Conservation (phyloP, 1,140 invertebrate species). For the Spodoptera litura region DNA sequence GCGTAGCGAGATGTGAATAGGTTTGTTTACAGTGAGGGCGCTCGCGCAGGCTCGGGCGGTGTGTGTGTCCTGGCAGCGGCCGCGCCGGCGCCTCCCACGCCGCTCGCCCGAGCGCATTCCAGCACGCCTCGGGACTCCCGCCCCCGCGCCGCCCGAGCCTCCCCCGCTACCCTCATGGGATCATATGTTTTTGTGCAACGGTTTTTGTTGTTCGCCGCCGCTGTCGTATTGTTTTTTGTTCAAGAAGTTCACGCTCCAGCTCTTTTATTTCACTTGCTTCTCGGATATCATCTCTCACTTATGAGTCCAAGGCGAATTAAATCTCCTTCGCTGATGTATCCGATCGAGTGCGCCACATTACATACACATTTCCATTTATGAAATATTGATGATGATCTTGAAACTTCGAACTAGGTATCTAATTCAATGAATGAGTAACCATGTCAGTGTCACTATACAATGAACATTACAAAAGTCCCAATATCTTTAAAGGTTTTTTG, state of each 20-base stretch:
- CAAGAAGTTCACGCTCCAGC: slow-evolving; percentile 80
- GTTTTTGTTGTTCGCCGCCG: slow-evolving; percentile 85
- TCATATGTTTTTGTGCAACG: slow-evolving; percentile 86
- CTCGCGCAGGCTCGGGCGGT: slow-evolving; percentile 61
- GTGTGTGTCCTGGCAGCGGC: slow-evolving; percentile 70
- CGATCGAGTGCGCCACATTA: slow-evolving; percentile 16
- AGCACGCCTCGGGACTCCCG: slow-evolving; percentile 78
- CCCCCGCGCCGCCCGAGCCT: slow-evolving; percentile 57
- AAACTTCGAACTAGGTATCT: background rate
- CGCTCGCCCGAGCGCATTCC: slow-evolving; percentile 82
- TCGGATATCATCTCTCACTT: slow-evolving; percentile 75
- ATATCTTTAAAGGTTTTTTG: slow-evolving; percentile 13
- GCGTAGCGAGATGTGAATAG: slow-evolving; percentile 68
- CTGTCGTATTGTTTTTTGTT: slow-evolving; percentile 78
- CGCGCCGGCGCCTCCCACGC: slow-evolving; percentile 82
- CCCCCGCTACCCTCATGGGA: slow-evolving; percentile 78
- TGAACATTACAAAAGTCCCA: slow-evolving; percentile 19
- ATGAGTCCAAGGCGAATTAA: slow-evolving; percentile 54
- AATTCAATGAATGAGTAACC: slow-evolving; percentile 1
- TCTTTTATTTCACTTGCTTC: slow-evolving; percentile 79
- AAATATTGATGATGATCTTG: slow-evolving; percentile 26
- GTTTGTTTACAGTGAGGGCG: slow-evolving; percentile 82
- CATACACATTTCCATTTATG: slow-evolving; percentile 32
- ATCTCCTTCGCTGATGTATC: slow-evolving; percentile 36
- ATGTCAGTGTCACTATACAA: slow-evolving; percentile 34